Evolutionary conservation across 2,113 vertebrate genomes (phyloP).

Genomic region (Ictidomys tridecemlineatus): DNA sequence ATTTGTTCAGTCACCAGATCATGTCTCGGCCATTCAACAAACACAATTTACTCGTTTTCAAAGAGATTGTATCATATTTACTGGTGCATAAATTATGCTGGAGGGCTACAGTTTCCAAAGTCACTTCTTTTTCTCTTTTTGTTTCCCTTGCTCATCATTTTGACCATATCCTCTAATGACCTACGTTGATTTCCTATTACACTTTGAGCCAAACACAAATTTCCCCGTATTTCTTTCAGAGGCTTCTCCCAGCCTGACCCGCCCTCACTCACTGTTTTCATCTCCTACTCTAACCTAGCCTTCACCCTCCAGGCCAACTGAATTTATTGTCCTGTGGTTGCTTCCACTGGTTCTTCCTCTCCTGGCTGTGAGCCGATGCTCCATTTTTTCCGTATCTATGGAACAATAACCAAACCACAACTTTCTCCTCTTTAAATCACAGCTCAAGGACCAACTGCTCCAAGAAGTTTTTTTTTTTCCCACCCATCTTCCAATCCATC

Average conservation of each 20-base stretch:
- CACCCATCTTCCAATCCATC: constrained; percentile 74
- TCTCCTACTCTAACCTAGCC: constrained; percentile 61
- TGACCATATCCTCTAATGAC: constrained; percentile 43
- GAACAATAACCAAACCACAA: constrained; percentile 80
- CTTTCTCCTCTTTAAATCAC: constrained; percentile 80
- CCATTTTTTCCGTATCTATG: constrained; percentile 77
- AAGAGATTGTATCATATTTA: neutral
- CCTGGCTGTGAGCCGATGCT: constrained; percentile 68
- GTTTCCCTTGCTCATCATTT: neutral
- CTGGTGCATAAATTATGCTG: neutral
- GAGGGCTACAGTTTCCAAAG: neutral
- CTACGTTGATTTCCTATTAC: neutral
- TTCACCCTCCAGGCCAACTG: constrained; percentile 73
- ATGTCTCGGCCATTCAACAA: neutral
- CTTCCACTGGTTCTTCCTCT: constrained; percentile 73
- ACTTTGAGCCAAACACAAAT: constrained; percentile 61
- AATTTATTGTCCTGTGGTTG: constrained; percentile 77
- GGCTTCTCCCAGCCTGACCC: constrained; percentile 21
- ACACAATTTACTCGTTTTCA: neutral
- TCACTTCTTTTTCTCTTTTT: neutral
- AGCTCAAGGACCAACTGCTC: constrained; percentile 73
- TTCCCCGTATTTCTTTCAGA: constrained; percentile 48
- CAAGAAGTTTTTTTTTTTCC: constrained; percentile 63
- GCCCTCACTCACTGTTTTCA: constrained; percentile 45
- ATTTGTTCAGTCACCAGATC: neutral